These are phyloP conservation scores for Mesorhabditis spiculigera DNA, from an alignment of 2,888 invertebrate species.

Conservation along the genomic window DNA sequence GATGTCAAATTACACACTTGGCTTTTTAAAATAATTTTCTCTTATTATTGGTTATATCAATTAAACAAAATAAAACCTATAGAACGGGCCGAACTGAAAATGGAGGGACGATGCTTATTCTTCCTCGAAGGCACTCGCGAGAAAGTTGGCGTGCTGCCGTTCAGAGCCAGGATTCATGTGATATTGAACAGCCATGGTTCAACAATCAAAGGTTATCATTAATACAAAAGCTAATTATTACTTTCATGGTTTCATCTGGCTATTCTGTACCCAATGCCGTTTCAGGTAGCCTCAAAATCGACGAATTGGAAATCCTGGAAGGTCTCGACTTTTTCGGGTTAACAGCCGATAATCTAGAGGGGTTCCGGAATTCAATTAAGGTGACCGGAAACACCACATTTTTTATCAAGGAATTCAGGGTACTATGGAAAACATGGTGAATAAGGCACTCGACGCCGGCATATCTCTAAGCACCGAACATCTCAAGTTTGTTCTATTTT, in stretches of 20 bases:
- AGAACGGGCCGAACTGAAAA: constrained; percentile 23
- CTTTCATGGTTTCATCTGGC: not conserved
- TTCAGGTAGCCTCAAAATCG: constrained; percentile 28
- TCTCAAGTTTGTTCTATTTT: constrained; percentile 21
- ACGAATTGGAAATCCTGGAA: constrained; percentile 23
- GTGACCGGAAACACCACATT: not conserved
- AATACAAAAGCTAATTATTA: not conserved
- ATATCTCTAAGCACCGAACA: constrained; percentile 30
- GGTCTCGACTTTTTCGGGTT: constrained; percentile 39
- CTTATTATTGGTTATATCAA: too few relatives aligned
- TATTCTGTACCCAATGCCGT: not conserved
- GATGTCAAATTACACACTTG: not conserved
- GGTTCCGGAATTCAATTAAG: constrained; percentile 23
- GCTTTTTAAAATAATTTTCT: not conserved
- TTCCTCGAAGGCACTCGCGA: constrained; percentile 39
- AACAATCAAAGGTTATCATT: constrained; percentile 22
- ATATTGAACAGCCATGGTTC: constrained; percentile 22
- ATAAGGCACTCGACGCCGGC: constrained; percentile 28
- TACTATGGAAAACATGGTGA: constrained; percentile 31
- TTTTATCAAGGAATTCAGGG: not conserved
- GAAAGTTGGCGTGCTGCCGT: constrained; percentile 38
- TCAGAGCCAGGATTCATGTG: constrained; percentile 21
- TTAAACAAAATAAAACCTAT: not conserved
- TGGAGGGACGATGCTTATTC: constrained; percentile 31
- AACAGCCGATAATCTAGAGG: constrained; percentile 29